A percentile compares a stretch with the other conserved stretches of the same genome.
Conservation (phyloP, 2,113 vertebrate species). For the Pelecanoides urinatrix region DNA sequence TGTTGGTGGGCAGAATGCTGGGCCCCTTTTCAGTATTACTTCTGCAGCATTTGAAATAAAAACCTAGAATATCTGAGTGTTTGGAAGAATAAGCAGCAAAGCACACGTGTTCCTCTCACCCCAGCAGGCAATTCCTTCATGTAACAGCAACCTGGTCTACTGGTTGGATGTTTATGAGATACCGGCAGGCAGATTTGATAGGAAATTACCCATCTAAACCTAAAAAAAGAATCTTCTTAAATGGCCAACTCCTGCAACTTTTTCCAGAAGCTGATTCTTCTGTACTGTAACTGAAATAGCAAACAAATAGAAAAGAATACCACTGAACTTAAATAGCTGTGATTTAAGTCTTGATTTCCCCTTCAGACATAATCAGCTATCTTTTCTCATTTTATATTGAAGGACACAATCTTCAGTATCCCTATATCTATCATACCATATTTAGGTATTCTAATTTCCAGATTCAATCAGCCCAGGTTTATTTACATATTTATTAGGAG, state of each 20-base stretch:
- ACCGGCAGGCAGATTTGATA: neutral
- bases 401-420: neutral
- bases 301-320: neutral
- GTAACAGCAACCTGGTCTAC: neutral
- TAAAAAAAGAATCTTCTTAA: neutral
- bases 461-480: neutral
- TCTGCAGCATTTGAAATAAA: neutral
- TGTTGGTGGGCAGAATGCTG: neutral
- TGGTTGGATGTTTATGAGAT: neutral
- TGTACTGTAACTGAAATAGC: neutral
- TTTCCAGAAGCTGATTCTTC: neutral
- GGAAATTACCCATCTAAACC: neutral
- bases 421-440: neutral
- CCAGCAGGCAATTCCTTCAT: neutral
- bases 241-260: neutral
- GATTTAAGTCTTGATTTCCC: neutral
- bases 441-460: neutral
- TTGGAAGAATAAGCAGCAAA: neutral
- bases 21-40: neutral
- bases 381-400: neutral
- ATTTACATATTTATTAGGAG: neutral
- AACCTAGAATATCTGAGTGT: neutral
- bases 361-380: neutral
- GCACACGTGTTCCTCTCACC: rapidly evolving
- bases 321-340: neutral